Percentiles rank a stretch among this genome's conserved stretches.
These are phyloP conservation scores for Setipinna tenuifilis DNA, from an alignment of 2,797 vertebrate genomes.

Conservation along the genomic window DNA sequence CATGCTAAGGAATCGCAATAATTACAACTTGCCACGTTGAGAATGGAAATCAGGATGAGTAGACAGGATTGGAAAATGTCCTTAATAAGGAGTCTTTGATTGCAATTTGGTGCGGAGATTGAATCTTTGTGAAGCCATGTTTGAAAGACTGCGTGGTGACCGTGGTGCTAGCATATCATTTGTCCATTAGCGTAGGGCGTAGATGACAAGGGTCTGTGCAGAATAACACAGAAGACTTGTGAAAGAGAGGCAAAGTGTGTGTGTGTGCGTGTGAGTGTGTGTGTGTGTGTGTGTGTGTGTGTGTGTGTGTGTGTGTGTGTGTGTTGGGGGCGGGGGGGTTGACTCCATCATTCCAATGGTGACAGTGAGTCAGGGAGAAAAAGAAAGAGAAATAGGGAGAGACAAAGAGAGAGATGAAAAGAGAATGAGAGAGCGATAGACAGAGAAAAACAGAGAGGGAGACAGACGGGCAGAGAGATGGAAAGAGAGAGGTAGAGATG, in stretches of 20 bases:
- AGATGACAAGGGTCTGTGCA: background rate
- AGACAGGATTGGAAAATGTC: background rate
- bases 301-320: conserved; percentile 18
- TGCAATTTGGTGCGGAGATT: conserved; percentile 50
- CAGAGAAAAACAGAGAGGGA: background rate
- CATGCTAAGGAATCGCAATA: background rate
- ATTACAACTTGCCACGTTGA: background rate
- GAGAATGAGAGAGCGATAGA: background rate
- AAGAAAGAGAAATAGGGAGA: background rate
- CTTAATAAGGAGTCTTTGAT: conserved; percentile 45
- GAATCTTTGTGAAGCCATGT: conserved; percentile 37
- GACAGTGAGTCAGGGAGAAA: background rate
- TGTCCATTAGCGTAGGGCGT: background rate
- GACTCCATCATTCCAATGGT: conserved; percentile 3
- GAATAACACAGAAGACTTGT: background rate
- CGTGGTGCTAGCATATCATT: background rate
- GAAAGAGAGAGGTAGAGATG: background rate
- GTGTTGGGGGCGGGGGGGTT: conserved; percentile 34
- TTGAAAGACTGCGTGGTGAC: conserved; percentile 35
- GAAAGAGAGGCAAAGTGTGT: background rate
- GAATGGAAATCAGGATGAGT: conserved; percentile 25
- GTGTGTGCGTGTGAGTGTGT: background rate
- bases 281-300: conserved; percentile 45
- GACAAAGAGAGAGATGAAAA: background rate
- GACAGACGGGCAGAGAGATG: background rate